Percentiles rank a stretch among this genome's conserved stretches.
Conservation (phyloP, 2,113 vertebrate species). For the Urocynchramus pylzowi region DNA sequence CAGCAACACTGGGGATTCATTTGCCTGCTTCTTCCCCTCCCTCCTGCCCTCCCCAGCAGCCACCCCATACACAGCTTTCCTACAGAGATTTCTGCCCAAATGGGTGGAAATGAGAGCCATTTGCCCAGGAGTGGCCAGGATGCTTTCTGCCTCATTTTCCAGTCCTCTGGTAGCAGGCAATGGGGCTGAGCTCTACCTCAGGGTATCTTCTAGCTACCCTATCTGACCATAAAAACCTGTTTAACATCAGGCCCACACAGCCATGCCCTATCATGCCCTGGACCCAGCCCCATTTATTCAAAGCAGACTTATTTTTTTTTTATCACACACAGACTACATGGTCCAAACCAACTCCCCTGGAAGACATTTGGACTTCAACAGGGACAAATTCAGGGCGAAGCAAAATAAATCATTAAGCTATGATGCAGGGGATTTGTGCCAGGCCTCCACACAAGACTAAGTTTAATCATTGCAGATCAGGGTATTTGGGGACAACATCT, state of each 20-base stretch:
- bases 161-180: neutral
- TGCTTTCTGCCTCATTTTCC: neutral
- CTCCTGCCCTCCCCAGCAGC: neutral
- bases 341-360: neutral
- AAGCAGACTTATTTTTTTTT: neutral
- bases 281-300: neutral
- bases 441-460: conserved; percentile 4
- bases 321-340: neutral
- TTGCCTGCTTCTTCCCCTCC: neutral
- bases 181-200: neutral
- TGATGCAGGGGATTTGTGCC: conserved; percentile 1
- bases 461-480: conserved; percentile 37
- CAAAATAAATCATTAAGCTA: conserved; percentile 49
- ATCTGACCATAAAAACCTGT: neutral
- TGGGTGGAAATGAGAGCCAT: neutral
- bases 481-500: conserved; percentile 38
- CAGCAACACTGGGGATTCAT: neutral
- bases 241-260: accelerated
- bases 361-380: neutral
- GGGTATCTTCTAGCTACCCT: neutral
- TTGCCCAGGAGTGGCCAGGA: neutral
- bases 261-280: neutral
- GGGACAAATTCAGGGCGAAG: conserved; percentile 11
- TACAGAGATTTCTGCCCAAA: accelerated
- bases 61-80: neutral